A percentile compares a stretch with the other conserved stretches of the same genome.
These are phyloP conservation scores for Gryllus bimaculatus DNA, from an alignment of 1,140 invertebrate species.

Conservation along the genomic window DNA sequence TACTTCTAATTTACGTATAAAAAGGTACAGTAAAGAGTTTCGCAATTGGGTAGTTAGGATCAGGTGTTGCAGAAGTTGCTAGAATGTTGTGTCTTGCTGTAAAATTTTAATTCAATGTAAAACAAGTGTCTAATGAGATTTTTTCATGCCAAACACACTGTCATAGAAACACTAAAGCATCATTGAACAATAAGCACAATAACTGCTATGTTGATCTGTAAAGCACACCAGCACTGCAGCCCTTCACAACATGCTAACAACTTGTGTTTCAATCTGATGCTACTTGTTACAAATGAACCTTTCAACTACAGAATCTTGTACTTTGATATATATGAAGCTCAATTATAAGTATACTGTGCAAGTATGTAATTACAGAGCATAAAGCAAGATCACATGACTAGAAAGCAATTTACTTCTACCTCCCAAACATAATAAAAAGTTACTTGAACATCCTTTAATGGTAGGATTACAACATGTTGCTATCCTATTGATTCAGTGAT, in stretches of 20 bases:
- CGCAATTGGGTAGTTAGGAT: constrained; percentile 17
- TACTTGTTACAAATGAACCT: constrained; percentile 17
- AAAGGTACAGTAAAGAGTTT: constrained; percentile 19
- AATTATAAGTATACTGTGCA: constrained; percentile 21
- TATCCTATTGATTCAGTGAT: too few species aligned
- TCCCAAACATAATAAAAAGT: neutral
- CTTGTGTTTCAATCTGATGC: constrained; percentile 20
- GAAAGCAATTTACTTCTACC: constrained; percentile 21
- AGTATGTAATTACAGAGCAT: constrained; percentile 23
- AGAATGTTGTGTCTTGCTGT: constrained; percentile 28
- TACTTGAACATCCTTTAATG: too few species aligned
- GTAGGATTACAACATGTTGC: too few species aligned
- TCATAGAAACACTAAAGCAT: constrained; percentile 13
- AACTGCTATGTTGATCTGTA: neutral
- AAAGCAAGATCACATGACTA: constrained; percentile 31
- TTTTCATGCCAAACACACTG: constrained; percentile 20
- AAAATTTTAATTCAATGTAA: neutral
- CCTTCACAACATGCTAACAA: constrained; percentile 31
- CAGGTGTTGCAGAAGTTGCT: constrained; percentile 25
- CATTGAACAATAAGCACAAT: constrained; percentile 18
- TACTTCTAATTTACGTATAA: constrained; percentile 7
- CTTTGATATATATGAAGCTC: constrained; percentile 18
- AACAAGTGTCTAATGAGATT: constrained; percentile 7
- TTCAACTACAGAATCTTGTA: constrained; percentile 12
- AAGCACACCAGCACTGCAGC: constrained; percentile 20